Conservation (phyloP, 2,113 vertebrate species). For the Calyptommatus sinebrachiatus region DNA sequence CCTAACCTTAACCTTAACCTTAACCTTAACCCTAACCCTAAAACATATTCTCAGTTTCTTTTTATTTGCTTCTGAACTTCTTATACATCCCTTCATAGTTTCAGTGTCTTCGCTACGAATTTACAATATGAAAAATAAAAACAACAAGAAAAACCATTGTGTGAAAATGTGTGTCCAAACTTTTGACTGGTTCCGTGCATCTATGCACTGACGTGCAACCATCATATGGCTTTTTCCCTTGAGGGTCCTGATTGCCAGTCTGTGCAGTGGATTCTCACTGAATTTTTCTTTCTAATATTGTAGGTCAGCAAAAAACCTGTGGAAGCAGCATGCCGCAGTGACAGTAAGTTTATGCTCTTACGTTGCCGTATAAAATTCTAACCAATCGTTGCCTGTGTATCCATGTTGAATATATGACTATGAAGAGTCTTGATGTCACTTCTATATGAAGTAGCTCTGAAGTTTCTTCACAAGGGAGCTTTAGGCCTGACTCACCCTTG, state of each 20-base stretch:
- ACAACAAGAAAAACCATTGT: no score
- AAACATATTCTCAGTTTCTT: no score
- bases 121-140: no score
- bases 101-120: no score
- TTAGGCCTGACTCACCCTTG: neutral
- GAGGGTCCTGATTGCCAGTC: neutral
- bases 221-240: neutral
- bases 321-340: conserved; percentile 16
- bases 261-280: neutral
- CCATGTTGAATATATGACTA: neutral
- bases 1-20: no score
- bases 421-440: neutral
- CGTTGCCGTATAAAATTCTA: neutral
- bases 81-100: no score
- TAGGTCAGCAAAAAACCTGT: conserved; percentile 22
- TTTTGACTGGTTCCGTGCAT: no score
- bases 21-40: no score
- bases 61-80: no score
- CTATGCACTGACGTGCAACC: neutral
- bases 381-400: neutral
- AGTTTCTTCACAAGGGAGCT: neutral
- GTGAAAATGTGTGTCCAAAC: no score
- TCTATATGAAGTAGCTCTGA: neutral
- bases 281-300: conserved; percentile 1
- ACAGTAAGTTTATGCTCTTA: neutral